Conservation (phyloP, 92 coral and sea anemone genomes). For the Desmophyllum pertusum region DNA sequence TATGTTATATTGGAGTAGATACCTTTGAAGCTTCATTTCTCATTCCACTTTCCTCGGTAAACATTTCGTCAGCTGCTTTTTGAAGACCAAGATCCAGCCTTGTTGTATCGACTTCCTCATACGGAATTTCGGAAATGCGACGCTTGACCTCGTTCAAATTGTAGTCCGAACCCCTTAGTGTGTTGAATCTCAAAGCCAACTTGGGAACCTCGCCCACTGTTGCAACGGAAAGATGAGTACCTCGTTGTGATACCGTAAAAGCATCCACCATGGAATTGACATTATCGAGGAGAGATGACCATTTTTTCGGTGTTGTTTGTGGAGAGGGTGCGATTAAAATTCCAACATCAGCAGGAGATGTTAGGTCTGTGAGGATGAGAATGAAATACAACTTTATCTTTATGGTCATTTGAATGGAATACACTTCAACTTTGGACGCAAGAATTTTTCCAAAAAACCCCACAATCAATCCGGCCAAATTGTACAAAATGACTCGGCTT, state of each 20-base stretch:
- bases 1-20: not conserved
- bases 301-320: slow-evolving; percentile 66
- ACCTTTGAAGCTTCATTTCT: slow-evolving; percentile 69
- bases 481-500: no score
- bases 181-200: slow-evolving; percentile 52
- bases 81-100: slow-evolving; percentile 65
- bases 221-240: slow-evolving; percentile 61
- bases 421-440: no score
- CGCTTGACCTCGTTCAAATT: slow-evolving; percentile 37
- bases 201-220: slow-evolving; percentile 51
- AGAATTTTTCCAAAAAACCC: no score
- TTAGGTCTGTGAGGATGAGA: slow-evolving; percentile 33
- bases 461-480: no score
- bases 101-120: slow-evolving; percentile 43
- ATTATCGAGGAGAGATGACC: slow-evolving; percentile 50
- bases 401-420: no score
- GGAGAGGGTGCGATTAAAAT: slow-evolving; percentile 66
- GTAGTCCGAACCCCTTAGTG: slow-evolving; percentile 48
- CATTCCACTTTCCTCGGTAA: slow-evolving; percentile 65
- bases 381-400: not conserved
- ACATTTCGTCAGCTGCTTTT: slow-evolving; percentile 58
- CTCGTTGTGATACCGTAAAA: slow-evolving; percentile 59
- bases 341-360: slow-evolving; percentile 68
- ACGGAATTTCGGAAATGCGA: slow-evolving; percentile 56
- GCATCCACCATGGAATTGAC: slow-evolving; percentile 63